Conservation (phyloP, 2,888 invertebrate species). For the Mesopsocus fuscifrons region DNA sequence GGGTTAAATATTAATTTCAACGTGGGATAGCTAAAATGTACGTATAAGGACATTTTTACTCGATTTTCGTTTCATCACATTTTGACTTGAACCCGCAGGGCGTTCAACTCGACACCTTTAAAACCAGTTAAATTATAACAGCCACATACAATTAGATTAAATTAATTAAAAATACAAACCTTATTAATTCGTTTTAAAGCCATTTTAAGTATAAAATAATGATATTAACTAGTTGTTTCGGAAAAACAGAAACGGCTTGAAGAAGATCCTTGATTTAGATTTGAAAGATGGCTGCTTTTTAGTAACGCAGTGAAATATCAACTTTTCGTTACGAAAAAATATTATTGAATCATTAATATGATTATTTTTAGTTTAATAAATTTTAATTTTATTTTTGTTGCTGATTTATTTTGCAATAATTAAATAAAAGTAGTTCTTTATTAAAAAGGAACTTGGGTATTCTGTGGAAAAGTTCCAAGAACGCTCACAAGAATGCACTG, state of each 20-base stretch:
- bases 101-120: conserved; percentile 27
- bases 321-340: too few relatives aligned
- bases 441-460: too few relatives aligned
- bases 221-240: conserved; percentile 30
- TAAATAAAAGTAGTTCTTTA: too few relatives aligned
- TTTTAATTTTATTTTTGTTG: too few relatives aligned
- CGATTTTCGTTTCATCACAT: conserved; percentile 1
- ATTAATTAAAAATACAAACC: conserved; percentile 56
- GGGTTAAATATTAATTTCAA: too few relatives aligned
- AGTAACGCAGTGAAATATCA: background rate
- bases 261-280: conserved; percentile 6
- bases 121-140: too few relatives aligned
- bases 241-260: conserved; percentile 1
- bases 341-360: too few relatives aligned
- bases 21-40: background rate
- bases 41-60: background rate
- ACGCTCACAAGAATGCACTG: too few relatives aligned
- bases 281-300: conserved; percentile 9
- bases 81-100: conserved; percentile 21
- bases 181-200: conserved; percentile 96
- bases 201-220: conserved; percentile 44
- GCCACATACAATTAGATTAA: too few relatives aligned
- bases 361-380: too few relatives aligned
- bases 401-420: too few relatives aligned
- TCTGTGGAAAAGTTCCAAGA: too few relatives aligned